Evolutionary conservation across 2,113 vertebrate genomes (phyloP).

Genomic region (Stomatorhinus ivindoensis): DNA sequence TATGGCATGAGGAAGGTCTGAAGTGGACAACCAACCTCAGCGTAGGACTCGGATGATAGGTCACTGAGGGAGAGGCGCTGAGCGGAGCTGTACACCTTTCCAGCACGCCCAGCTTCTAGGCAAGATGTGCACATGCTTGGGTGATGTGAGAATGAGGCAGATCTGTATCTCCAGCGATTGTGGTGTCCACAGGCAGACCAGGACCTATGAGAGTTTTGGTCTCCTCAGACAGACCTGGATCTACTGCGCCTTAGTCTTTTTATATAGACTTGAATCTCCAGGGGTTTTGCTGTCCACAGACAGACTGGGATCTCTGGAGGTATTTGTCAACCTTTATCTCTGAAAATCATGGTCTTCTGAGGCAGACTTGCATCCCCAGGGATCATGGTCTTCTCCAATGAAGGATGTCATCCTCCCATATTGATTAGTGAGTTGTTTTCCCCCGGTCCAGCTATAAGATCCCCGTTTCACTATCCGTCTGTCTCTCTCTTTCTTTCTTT

Average conservation of each 20-base stretch:
- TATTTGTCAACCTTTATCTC: background rate
- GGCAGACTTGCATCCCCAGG: background rate
- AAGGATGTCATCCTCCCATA: background rate
- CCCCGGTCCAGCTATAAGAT: background rate
- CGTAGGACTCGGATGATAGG: background rate
- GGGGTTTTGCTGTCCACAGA: background rate
- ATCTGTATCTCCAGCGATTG: too few relatives aligned
- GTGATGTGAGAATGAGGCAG: background rate
- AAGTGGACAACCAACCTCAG: background rate
- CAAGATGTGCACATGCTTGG: too few relatives aligned
- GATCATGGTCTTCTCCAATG: background rate
- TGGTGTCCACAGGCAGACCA: background rate
- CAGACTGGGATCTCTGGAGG: background rate
- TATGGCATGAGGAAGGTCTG: background rate
- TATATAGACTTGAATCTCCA: background rate
- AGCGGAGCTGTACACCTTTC: background rate
- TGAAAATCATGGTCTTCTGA: background rate
- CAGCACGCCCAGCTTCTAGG: background rate
- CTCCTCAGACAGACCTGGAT: background rate
- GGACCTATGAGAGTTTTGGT: background rate
- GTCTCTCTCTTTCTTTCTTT: conserved; percentile 11
- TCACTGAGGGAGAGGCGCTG: background rate
- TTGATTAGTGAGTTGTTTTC: background rate
- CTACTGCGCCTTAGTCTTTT: background rate
- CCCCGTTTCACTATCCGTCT: background rate